Evolutionary conservation across 2,113 vertebrate species (phyloP).

Genomic region (Falco punctatus): DNA sequence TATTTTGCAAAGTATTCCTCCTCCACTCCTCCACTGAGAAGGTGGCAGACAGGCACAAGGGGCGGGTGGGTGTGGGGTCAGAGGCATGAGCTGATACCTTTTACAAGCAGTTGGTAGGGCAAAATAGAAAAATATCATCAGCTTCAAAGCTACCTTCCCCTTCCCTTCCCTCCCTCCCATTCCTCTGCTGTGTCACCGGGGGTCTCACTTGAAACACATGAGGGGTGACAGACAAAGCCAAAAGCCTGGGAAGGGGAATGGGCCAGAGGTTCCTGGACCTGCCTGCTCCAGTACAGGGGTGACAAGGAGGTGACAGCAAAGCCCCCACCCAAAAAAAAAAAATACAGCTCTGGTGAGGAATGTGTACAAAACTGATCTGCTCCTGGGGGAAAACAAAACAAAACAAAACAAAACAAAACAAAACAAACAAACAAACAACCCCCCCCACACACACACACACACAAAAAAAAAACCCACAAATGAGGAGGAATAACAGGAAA

Average conservation of each 20-base stretch:
- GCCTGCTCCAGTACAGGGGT: neutral
- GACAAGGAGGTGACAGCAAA: neutral
- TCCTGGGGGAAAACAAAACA: too few species aligned
- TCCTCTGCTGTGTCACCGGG: neutral
- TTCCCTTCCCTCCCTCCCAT: neutral
- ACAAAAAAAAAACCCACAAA: neutral
- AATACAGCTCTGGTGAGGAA: neutral
- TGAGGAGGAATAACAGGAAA: neutral
- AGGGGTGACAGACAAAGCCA: neutral
- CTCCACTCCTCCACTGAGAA: neutral
- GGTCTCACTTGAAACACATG: neutral
- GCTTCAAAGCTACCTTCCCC: neutral
- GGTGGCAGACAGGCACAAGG: neutral
- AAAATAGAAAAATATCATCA: neutral
- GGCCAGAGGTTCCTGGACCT: neutral
- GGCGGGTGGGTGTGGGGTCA: neutral
- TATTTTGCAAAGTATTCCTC: neutral
- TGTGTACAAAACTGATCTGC: neutral
- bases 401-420: too few species aligned
- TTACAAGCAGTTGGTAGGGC: neutral
- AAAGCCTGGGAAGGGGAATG: neutral
- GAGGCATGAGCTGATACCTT: neutral
- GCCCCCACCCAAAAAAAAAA: too few species aligned
- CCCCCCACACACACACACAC: too few species aligned
- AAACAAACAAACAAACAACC: too few species aligned